Conservation (phyloP, 1,140 invertebrate genomes). For the Euura lappo region DNA sequence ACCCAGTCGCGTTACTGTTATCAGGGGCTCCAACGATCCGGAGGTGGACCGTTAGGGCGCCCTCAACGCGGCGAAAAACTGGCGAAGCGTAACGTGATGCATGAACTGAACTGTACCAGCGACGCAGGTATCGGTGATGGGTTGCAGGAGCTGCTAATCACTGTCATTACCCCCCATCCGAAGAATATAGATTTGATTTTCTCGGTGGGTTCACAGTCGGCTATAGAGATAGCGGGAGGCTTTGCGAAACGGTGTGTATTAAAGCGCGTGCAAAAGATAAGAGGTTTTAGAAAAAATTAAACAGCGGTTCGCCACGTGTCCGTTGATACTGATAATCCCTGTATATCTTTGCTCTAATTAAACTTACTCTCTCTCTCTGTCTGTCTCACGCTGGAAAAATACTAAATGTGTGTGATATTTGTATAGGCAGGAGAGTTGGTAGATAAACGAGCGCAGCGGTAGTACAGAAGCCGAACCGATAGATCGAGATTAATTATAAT, state of each 20-base stretch:
- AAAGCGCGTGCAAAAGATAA: background rate
- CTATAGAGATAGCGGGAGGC: no score
- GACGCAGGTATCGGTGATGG: no score
- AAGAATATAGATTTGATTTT: no score
- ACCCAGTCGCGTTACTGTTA: conserved; percentile 50
- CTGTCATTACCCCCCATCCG: no score
- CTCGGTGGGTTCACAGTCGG: no score
- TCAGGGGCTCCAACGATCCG: conserved; percentile 45
- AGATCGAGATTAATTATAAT: no score
- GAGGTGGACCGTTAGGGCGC: background rate
- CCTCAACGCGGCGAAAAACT: background rate
- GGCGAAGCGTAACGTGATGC: conserved; percentile 4
- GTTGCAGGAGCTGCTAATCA: no score
- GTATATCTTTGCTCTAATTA: conserved; percentile 4
- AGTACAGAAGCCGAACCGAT: no score
- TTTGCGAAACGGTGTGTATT: background rate
- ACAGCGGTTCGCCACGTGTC: background rate
- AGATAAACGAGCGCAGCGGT: background rate
- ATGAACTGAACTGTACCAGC: background rate
- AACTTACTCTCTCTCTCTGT: background rate
- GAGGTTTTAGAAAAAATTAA: background rate
- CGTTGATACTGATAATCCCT: background rate
- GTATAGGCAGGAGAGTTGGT: background rate
- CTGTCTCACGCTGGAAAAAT: background rate
- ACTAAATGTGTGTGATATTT: background rate